A percentile compares a stretch with the other conserved stretches of the same genome.
phyloP scores from a whole-genome alignment of 2,888 invertebrate species.

The Hanleya hanleyi region DNA sequence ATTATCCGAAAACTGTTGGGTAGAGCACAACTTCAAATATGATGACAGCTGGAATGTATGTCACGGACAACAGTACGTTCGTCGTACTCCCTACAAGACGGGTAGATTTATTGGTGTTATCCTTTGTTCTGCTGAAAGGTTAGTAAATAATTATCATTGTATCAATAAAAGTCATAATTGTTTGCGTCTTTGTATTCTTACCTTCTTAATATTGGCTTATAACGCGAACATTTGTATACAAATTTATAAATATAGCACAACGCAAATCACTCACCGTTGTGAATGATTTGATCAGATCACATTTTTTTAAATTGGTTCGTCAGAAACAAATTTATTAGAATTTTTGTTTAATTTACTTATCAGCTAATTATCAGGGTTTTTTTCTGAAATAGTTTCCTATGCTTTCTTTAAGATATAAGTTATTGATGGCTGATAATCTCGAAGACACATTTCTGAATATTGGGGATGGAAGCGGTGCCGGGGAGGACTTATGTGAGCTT shows the following conservation, averaged over 20 bases:
- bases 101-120: conserved; percentile 3
- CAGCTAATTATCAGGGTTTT: not conserved
- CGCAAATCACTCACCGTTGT: too few relatives aligned
- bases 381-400: not conserved
- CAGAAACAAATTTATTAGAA: too few relatives aligned
- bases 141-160: not conserved
- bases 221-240: too few relatives aligned
- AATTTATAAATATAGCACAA: too few relatives aligned
- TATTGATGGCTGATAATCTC: conserved; percentile 6
- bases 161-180: too few relatives aligned
- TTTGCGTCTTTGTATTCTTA: too few relatives aligned
- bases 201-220: too few relatives aligned
- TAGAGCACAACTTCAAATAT: not conserved
- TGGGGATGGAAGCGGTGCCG: conserved; percentile 4
- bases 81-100: not conserved
- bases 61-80: conserved; percentile 1
- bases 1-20: not conserved
- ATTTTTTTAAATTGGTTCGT: too few relatives aligned
- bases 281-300: too few relatives aligned
- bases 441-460: conserved; percentile 3
- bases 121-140: conserved; percentile 2
- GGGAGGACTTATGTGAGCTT: not conserved
- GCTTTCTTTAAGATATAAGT: conserved; percentile 8
- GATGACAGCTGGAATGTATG: conserved; percentile 11
- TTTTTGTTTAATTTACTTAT: too few relatives aligned